phyloP scores from a whole-genome alignment of 2,888 invertebrate genomes.

The Sericinus montela region DNA sequence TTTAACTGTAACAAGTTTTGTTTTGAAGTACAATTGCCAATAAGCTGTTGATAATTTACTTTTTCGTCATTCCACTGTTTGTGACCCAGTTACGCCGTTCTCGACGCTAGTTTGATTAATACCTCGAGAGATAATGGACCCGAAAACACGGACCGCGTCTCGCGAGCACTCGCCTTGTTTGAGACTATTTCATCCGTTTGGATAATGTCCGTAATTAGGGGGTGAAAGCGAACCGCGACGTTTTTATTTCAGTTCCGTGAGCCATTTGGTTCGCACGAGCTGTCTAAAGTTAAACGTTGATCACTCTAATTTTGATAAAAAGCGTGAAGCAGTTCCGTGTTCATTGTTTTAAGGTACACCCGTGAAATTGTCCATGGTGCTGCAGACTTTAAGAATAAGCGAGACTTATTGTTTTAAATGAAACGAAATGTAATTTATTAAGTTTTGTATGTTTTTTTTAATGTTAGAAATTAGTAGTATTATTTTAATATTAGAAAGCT shows the following conservation, averaged over 20 bases:
- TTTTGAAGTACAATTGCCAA: background rate
- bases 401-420: too few relatives aligned
- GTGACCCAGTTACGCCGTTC: slow-evolving; percentile 9
- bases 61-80: background rate
- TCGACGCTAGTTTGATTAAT: slow-evolving; percentile 9
- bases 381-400: background rate
- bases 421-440: too few relatives aligned
- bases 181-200: slow-evolving; percentile 4
- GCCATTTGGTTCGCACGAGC: slow-evolving; percentile 19
- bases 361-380: slow-evolving; percentile 3
- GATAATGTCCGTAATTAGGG: slow-evolving; percentile 15
- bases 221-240: slow-evolving; percentile 15
- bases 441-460: too few relatives aligned
- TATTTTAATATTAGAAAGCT: too few relatives aligned
- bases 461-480: too few relatives aligned
- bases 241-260: slow-evolving; percentile 18
- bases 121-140: slow-evolving; percentile 6
- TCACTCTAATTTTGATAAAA: slow-evolving; percentile 13
- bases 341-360: slow-evolving; percentile 7
- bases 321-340: slow-evolving; percentile 15
- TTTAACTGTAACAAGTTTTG: too few relatives aligned
- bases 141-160: slow-evolving; percentile 5
- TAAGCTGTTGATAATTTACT: background rate
- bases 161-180: slow-evolving; percentile 5
- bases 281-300: slow-evolving; percentile 11